A percentile compares a stretch with the other conserved stretches of the same genome.
Conservation (phyloP, 2,113 vertebrate genomes). For the Saccopteryx leptura region DNA sequence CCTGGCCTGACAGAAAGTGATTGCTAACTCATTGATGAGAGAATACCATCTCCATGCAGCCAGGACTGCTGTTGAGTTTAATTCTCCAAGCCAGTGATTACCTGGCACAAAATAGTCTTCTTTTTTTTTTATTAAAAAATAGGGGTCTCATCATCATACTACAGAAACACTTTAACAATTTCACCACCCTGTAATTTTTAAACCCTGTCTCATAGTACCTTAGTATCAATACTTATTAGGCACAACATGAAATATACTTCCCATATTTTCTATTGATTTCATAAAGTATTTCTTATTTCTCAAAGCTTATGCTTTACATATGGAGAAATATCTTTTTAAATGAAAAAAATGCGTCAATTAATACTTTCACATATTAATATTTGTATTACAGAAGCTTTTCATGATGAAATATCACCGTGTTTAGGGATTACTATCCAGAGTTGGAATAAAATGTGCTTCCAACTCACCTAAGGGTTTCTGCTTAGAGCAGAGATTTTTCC, state of each 20-base stretch:
- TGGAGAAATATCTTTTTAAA: not conserved
- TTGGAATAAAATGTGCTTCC: constrained; percentile 22
- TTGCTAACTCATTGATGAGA: not conserved
- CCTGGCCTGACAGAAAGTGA: not conserved
- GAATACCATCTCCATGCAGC: too few species aligned
- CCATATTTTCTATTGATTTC: not conserved
- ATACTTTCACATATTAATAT: not conserved
- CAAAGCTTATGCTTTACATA: not conserved
- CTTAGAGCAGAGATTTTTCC: not conserved
- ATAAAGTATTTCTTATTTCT: constrained; percentile 2
- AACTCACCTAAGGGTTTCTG: not conserved
- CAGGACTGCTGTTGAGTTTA: too few species aligned
- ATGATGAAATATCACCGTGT: not conserved
- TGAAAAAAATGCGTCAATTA: not conserved
- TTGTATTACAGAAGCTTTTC: not conserved
- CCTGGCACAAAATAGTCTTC: not conserved
- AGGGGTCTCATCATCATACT: not conserved
- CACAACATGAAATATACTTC: not conserved
- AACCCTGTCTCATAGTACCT: not conserved
- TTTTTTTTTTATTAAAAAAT: not conserved
- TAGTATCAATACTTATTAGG: not conserved
- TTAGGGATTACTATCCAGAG: not conserved
- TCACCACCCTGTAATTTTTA: constrained; percentile 30
- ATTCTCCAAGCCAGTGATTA: too few species aligned
- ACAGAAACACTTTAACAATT: constrained; percentile 19